phyloP scores from a whole-genome alignment of 2,888 invertebrate genomes.

The Polyommatus icarus region DNA sequence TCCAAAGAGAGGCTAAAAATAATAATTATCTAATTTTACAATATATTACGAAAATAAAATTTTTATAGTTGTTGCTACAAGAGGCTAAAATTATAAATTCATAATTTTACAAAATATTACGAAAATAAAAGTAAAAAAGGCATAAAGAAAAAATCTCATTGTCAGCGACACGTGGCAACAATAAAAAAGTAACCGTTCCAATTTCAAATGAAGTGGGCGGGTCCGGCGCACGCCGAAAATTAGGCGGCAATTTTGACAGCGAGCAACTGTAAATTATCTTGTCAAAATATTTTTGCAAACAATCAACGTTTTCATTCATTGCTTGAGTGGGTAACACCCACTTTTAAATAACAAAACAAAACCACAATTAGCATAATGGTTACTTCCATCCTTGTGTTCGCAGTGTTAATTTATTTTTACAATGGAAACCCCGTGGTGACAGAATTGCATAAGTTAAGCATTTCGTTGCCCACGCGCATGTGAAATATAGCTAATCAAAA shows the following conservation, averaged over 20 bases:
- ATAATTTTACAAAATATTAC: neutral
- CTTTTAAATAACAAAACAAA: constrained; percentile 70
- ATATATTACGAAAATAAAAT: neutral
- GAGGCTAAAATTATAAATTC: neutral
- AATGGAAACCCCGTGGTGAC: constrained; percentile 8
- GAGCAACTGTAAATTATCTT: constrained; percentile 69
- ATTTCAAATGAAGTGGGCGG: constrained; percentile 71
- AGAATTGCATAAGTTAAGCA: constrained; percentile 35
- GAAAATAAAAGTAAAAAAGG: constrained; percentile 2
- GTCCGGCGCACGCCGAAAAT: constrained; percentile 58
- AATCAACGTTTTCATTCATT: constrained; percentile 60
- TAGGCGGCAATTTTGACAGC: constrained; percentile 72
- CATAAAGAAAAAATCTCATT: constrained; percentile 7
- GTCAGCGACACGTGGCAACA: constrained; percentile 61
- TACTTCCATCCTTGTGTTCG: constrained; percentile 52
- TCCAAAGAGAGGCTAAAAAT: neutral
- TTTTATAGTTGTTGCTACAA: too few relatives aligned
- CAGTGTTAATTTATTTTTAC: constrained; percentile 38
- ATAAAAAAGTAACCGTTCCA: constrained; percentile 73
- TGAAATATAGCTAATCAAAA: constrained; percentile 5
- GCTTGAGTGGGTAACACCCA: constrained; percentile 54
- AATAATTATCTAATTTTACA: neutral
- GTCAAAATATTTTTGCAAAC: constrained; percentile 80
- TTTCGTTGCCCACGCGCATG: constrained; percentile 22
- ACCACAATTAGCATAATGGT: constrained; percentile 80